Conservation (phyloP, 1,140 invertebrate genomes). For the Elysia chlorotica region DNA sequence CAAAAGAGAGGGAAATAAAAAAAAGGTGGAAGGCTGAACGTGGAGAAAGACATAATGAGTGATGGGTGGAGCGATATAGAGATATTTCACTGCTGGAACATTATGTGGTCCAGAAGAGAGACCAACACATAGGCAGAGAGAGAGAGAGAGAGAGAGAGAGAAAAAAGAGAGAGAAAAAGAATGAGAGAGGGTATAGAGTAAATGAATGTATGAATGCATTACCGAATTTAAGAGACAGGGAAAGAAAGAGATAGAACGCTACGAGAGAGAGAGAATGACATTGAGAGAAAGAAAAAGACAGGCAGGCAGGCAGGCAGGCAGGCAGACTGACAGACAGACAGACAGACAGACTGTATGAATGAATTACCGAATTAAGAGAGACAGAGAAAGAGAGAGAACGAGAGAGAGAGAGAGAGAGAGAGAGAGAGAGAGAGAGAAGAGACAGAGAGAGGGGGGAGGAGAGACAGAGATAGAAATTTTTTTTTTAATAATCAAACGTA, state of each 20-base stretch:
- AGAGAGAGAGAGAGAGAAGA: too few species aligned
- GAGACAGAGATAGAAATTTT: background rate
- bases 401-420: too few species aligned
- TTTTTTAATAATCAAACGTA: background rate
- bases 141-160: background rate
- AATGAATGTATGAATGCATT: background rate
- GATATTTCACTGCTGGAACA: too few species aligned
- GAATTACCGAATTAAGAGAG: background rate
- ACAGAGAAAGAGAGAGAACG: background rate
- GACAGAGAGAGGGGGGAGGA: background rate
- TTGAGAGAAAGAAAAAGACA: background rate
- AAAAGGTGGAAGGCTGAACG: too few species aligned
- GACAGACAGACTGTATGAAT: background rate
- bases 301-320: background rate
- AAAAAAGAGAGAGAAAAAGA: background rate
- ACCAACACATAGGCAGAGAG: background rate
- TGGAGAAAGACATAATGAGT: too few species aligned
- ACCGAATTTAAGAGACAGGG: background rate
- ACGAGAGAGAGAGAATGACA: background rate
- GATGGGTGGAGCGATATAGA: too few species aligned
- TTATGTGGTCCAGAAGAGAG: background rate
- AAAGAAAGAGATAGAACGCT: background rate
- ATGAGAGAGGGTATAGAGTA: background rate
- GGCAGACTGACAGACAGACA: background rate
- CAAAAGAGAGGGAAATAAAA: too few species aligned